Percentiles rank a stretch among this genome's conserved stretches.
These are phyloP conservation scores for Cynaeus angustus DNA, from an alignment of 2,888 invertebrate species.

Conservation along the genomic window DNA sequence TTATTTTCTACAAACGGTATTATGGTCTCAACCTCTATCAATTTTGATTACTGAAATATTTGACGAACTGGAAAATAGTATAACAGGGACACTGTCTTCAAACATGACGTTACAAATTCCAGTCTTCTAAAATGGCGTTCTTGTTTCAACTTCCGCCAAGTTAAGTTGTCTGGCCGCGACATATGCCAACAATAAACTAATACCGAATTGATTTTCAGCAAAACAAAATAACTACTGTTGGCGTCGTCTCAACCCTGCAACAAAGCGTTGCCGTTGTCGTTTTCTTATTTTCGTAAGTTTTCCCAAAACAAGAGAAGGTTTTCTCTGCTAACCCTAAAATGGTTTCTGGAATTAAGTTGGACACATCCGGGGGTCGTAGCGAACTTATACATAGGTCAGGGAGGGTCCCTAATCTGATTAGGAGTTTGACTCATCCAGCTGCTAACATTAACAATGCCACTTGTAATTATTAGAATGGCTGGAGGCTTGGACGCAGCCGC, in stretches of 20 bases:
- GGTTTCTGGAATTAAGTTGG: slow-evolving; percentile 32
- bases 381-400: slow-evolving; percentile 31
- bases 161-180: slow-evolving; percentile 16
- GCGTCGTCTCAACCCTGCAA: slow-evolving; percentile 31
- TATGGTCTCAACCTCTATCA: too few relatives aligned
- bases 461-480: slow-evolving; percentile 55
- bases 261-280: slow-evolving; percentile 10
- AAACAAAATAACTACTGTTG: slow-evolving; percentile 18
- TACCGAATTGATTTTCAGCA: slow-evolving; percentile 22
- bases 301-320: slow-evolving; percentile 3
- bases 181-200: slow-evolving; percentile 20
- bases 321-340: slow-evolving; percentile 16
- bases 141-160: background rate
- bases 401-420: slow-evolving; percentile 57
- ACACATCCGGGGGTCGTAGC: slow-evolving; percentile 21
- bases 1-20: too few relatives aligned
- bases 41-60: too few relatives aligned
- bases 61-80: too few relatives aligned
- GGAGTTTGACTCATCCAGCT: slow-evolving; percentile 57
- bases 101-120: background rate
- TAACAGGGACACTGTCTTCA: too few relatives aligned
- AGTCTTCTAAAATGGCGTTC: background rate
- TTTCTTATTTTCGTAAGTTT: slow-evolving; percentile 12
- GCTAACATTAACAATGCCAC: slow-evolving; percentile 56
- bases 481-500: slow-evolving; percentile 35